Evolutionary conservation across 2,797 vertebrate genomes (phyloP), one percentile per base, ranked within the genome.

Genomic region (Scomberomorus guttatus): DNA sequence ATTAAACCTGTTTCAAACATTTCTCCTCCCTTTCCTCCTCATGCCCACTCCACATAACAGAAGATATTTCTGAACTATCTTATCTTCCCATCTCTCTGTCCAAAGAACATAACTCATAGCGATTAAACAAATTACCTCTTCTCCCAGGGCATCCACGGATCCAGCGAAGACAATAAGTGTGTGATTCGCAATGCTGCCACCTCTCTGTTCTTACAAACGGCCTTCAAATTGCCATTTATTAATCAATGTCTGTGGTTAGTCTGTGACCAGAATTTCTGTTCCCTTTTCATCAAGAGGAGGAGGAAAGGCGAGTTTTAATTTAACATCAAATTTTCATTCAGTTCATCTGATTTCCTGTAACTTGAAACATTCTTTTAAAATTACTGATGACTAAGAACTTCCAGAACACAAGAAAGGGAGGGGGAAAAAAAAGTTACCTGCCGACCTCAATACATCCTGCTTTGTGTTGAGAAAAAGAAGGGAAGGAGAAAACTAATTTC

Each of bases 111-210:
- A 92, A 92, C 90, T 90, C 77, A 81, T 70, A 73, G 81, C 58
- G 78, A 93, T 93, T 92, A 94, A 93, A 95, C 90, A 92, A 95
- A 95, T 93, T 84, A 92, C 88, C 84, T 90, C 69, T 71, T 75
- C 60, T 93, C 92, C 87, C 84, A 27, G 73, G 89, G 91, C 92
- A 90, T 80, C 69, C 67, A 48, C 81, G 84, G 82, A 89, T 90
- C 80, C 75, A 72, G 80, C 75, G 79, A 88, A 92, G 93, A 94
- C 92, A 95, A 89, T 89, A 87, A 86, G 80, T 77, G 71, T 67
- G 72, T 91, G 82, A 91, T 90, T 90, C 74, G 89, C 89, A 75
- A 77, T 80, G 75, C 81, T 83, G 85, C 75, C 75, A 81, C 91
- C 80, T 80, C 81, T 81, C 87, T 82, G 75, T 66, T 87, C 75